Conservation (phyloP, 2,113 vertebrate species). For the Cyprinodon tularosa region DNA sequence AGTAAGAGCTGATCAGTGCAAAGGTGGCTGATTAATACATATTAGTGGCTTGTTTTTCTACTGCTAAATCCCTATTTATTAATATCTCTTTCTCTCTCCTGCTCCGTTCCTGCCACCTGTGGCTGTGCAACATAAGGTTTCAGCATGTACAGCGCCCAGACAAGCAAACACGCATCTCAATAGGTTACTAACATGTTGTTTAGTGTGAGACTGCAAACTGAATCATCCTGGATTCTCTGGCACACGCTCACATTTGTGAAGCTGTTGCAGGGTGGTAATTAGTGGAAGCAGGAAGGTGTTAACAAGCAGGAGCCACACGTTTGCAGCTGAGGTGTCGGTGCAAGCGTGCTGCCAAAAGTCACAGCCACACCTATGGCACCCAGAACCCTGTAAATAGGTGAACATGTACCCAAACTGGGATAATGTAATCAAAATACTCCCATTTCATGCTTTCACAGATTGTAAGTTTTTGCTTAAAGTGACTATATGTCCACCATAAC, state of each 20-base stretch:
- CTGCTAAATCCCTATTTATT: slow-evolving; percentile 4
- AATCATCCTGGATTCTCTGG: slow-evolving; percentile 19
- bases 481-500: slow-evolving; percentile 22
- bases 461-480: slow-evolving; percentile 13
- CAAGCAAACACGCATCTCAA: slow-evolving; percentile 16
- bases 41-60: not conserved
- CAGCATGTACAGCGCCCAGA: not conserved
- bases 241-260: slow-evolving; percentile 16
- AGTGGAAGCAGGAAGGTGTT: slow-evolving; percentile 64
- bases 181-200: slow-evolving; percentile 48
- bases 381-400: slow-evolving; percentile 7
- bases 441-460: not conserved
- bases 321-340: slow-evolving; percentile 56
- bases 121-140: slow-evolving; percentile 13
- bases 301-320: slow-evolving; percentile 71
- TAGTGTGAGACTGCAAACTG: slow-evolving; percentile 43
- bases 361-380: slow-evolving; percentile 43
- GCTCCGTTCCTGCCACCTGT: slow-evolving; percentile 3
- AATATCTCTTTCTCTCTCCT: slow-evolving; percentile 6
- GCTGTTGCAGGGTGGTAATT: slow-evolving; percentile 57
- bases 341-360: slow-evolving; percentile 50
- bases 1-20: not conserved
- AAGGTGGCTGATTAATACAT: not conserved
- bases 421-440: not conserved
- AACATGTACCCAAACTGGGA: not conserved